A percentile compares a stretch with the other conserved stretches of the same genome.
These are phyloP conservation scores for Labeo catla DNA, from an alignment of 2,113 vertebrate species.

Conservation along the genomic window DNA sequence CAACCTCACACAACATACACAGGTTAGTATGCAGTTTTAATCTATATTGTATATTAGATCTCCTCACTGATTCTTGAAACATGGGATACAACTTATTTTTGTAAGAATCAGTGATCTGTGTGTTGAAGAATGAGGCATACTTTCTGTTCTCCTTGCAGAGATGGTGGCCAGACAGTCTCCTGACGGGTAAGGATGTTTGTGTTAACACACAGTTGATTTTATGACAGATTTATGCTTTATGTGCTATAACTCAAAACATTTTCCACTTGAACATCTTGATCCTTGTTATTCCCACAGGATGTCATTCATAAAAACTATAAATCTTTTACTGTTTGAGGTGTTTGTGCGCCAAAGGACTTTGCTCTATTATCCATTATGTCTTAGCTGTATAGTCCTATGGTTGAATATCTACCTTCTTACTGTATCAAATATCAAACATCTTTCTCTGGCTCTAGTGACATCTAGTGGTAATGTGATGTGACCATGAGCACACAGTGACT, in stretches of 20 bases:
- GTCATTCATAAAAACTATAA: neutral
- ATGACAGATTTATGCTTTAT: neutral
- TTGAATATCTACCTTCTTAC: constrained; percentile 34
- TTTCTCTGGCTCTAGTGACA: constrained; percentile 2
- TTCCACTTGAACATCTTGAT: neutral
- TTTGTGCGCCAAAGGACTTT: neutral
- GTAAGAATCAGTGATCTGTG: neutral
- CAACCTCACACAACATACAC: neutral
- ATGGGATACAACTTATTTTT: neutral
- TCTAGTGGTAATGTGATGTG: neutral
- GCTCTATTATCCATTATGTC: neutral
- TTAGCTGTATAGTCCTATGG: neutral
- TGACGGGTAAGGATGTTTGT: constrained; percentile 52
- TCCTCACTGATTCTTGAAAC: neutral
- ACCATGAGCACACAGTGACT: neutral
- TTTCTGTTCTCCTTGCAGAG: constrained; percentile 36
- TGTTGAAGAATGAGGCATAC: neutral
- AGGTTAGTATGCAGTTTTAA: constrained; percentile 36
- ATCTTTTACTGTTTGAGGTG: neutral
- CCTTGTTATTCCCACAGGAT: neutral
- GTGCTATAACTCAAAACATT: neutral
- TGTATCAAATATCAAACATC: constrained; percentile 3
- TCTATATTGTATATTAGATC: neutral
- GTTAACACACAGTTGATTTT: neutral
- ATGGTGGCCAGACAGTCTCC: constrained; percentile 51